Conservation (phyloP, 2,113 vertebrate genomes). For the Bos indicus region DNA sequence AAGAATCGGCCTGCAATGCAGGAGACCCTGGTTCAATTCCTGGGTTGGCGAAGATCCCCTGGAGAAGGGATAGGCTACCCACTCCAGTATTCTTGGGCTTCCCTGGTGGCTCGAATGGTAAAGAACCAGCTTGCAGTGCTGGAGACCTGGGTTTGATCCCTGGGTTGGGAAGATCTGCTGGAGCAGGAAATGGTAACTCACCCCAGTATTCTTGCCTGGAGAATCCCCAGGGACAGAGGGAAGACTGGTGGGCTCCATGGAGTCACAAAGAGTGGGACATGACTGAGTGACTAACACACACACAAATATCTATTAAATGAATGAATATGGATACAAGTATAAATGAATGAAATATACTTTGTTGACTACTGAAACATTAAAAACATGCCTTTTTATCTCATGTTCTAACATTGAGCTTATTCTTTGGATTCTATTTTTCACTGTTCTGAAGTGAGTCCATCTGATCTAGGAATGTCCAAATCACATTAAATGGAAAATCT, state of each 20-base stretch:
- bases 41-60: background rate
- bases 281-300: background rate
- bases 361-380: background rate
- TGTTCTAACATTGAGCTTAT: background rate
- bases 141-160: background rate
- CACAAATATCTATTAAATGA: background rate
- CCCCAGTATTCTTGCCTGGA: background rate
- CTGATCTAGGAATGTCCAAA: background rate
- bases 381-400: background rate
- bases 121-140: background rate
- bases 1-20: background rate
- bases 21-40: background rate
- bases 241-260: background rate
- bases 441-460: background rate
- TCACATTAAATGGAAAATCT: background rate
- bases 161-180: background rate
- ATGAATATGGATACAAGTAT: background rate
- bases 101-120: background rate
- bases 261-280: background rate
- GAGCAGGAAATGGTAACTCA: background rate
- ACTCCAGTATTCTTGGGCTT: background rate
- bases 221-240: background rate
- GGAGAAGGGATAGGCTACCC: background rate
- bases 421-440: background rate
- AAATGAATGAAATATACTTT: background rate